Percentiles rank a stretch among this genome's conserved stretches.
Conservation (phyloP, 2,888 invertebrate genomes). For the Pachycephus smyrnensis region DNA sequence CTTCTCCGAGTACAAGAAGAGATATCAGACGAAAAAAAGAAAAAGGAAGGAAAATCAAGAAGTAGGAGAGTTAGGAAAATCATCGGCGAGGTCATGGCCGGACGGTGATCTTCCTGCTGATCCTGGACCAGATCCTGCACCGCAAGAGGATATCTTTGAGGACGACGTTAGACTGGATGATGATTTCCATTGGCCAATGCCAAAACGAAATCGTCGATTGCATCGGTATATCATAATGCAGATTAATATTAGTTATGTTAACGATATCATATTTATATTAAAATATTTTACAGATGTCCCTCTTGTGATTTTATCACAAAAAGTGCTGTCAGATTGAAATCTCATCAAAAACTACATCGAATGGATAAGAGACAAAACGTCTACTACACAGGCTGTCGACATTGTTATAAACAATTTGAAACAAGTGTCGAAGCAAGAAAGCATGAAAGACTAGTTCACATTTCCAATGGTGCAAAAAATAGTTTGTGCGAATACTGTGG, state of each 20-base stretch:
- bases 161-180: conserved; percentile 21
- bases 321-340: conserved; percentile 16
- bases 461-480: conserved; percentile 15
- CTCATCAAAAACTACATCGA: conserved; percentile 17
- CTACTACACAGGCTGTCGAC: conserved; percentile 4
- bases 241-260: not conserved
- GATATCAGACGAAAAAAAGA: conserved; percentile 4
- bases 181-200: conserved; percentile 22
- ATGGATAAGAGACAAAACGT: conserved; percentile 13
- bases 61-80: not conserved
- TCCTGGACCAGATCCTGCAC: conserved; percentile 18
- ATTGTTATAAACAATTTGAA: conserved; percentile 19
- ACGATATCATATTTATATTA: not conserved
- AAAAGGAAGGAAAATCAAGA: not conserved
- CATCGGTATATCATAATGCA: conserved; percentile 5
- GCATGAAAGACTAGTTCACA: conserved; percentile 14
- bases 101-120: conserved; percentile 22
- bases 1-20: conserved; percentile 12
- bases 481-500: conserved; percentile 20
- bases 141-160: conserved; percentile 18
- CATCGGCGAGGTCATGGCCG: conserved; percentile 10
- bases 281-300: conserved; percentile 8
- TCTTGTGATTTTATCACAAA: conserved; percentile 19
- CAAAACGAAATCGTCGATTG: conserved; percentile 14
- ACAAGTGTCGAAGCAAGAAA: conserved; percentile 15